Evolutionary conservation across 2,113 vertebrate genomes (phyloP), one percentile per base, ranked within the genome.

Genomic region (Delphinus delphis): DNA sequence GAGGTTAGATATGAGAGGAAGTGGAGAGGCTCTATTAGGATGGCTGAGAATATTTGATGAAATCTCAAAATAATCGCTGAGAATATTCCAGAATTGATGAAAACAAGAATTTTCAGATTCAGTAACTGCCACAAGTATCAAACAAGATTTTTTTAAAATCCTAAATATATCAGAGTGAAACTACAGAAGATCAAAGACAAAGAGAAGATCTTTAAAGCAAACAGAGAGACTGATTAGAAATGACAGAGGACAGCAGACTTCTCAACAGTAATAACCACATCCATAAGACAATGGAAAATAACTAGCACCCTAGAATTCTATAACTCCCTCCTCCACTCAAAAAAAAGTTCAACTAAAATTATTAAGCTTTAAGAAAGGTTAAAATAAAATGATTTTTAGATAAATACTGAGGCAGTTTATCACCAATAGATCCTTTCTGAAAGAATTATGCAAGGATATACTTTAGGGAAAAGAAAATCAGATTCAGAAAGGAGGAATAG

Each of bases 401-500:
- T 6, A 79, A 96, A 97, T 25, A 80, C 60, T 62, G 65, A 87
- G 26, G 53, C 15, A 25, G 9, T 41, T 55, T 71, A 71, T 31
- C 26, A 47, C 18, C 31, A 90, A 86, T 9, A 73, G 18, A 63
- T 8, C 8, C 28, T 77, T 82, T 88, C 74, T 50, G 50, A 88
- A 79, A 88, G 77, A 94, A 73, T 80, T 88, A 38, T 67, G 33
- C 20, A 53, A 77, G 53, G 14, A 33, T 77, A 71, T 38, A 77
- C 53, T 65, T 96, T 84, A 63, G 77, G 44, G 70, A 73, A 71
- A 92, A 92, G 33, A 85, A 71, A 83, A 73, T 92, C 33, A 73
- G 79, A 50, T 12, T n/a, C 28, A 53, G 33, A 44, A 83, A 41
- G 4, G 28, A 93, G 20, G 23, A 88, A 11, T 47, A 74, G 33